Evolutionary conservation across 2,113 vertebrate species (phyloP), one percentile per base, ranked within the genome.

Genomic region (Archilochus colubris): DNA sequence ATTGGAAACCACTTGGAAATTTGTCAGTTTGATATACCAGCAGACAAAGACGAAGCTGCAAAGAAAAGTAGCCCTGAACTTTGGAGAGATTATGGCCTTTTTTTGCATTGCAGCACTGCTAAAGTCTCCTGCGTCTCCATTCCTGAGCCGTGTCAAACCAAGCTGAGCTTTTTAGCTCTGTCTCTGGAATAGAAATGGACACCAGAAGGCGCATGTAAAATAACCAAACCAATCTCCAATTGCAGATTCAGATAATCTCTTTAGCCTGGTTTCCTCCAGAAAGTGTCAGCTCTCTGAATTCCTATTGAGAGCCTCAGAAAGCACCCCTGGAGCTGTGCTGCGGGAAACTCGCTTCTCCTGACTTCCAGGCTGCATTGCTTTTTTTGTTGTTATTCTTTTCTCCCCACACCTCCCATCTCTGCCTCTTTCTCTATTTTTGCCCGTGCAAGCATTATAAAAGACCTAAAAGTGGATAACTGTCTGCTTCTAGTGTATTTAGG

Each of bases 401-500:
- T 92, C 87, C 91, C 73, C 87, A 84, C n/a, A 85, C 93, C 88
- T 93, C 95, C 93, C 8, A 5, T 79, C 91, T 78, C 44, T 46
- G 89, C 96, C 67, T 84, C 94, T 89, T 95, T 95, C 88, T 95
- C 94, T 96, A 51, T 93, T 97, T 94, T 88, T 86, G 94, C 75
- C 90, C 93, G 20, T 95, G 88, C 93, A 95, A 97, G 96, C 93
- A 93, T 85, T 95, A 94, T 95, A 93, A 93, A 97, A 95, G 94
- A 88, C 86, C 94, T 96, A 73, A 91, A 96, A 97, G 90, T 97
- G 95, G 94, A 82, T 96, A 96, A 95, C 77, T 96, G 93, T 96
- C 96, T 95, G 94, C 94, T 95, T 92, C 94, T 91, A 44, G 94
- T 84, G 88, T 90, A 61, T 96, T 91, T 91, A 94, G 96, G 94